Conservation (phyloP, 2,888 invertebrate genomes). For the Stenotaenia linearis region DNA sequence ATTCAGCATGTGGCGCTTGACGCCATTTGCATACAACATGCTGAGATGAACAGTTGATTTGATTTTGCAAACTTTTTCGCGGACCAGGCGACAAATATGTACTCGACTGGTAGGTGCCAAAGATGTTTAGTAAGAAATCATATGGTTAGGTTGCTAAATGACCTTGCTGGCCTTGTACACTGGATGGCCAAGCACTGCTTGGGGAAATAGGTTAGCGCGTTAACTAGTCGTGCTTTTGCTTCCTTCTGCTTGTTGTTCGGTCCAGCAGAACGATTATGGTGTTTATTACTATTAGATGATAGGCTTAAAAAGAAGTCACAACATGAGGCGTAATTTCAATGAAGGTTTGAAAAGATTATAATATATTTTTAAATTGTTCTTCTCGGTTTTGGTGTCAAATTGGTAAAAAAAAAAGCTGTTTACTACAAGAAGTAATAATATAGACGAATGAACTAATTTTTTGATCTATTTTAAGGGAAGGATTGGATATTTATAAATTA, state of each 20-base stretch:
- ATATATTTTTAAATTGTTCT: neutral
- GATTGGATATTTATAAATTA: no score
- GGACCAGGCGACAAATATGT: neutral
- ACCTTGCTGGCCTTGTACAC: slow-evolving; percentile 26
- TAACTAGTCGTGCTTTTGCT: neutral
- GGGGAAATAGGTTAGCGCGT: slow-evolving; percentile 8
- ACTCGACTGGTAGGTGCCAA: slow-evolving; percentile 1
- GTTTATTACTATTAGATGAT: neutral
- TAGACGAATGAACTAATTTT: no score
- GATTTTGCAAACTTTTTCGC: neutral
- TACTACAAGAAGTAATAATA: no score
- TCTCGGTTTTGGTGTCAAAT: neutral
- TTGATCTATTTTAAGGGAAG: no score
- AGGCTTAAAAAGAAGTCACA: neutral
- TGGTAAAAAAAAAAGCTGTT: no score
- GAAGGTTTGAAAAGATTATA: neutral
- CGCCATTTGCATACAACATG: neutral
- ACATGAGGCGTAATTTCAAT: neutral
- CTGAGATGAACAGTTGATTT: neutral
- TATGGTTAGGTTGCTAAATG: slow-evolving; percentile 1
- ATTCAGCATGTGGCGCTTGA: slow-evolving; percentile 8
- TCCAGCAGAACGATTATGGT: neutral
- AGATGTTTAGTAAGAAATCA: neutral
- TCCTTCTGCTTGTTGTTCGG: slow-evolving; percentile 8
- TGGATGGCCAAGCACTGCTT: slow-evolving; percentile 6